Conservation (phyloP, 2,797 vertebrate genomes). For the Aphelocoma californica region DNA sequence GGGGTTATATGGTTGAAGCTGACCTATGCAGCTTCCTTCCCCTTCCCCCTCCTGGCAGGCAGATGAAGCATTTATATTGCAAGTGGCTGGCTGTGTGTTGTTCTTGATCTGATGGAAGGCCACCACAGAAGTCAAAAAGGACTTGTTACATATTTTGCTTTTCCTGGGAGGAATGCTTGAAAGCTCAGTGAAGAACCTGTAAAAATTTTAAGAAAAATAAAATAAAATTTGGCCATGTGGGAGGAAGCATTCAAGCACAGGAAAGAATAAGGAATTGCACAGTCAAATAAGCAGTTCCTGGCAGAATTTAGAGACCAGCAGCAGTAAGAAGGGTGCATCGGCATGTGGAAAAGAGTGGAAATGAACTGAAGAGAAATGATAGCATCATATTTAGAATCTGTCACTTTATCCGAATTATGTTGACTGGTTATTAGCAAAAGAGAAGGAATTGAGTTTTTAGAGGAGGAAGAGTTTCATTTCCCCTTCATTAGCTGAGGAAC, state of each 20-base stretch:
- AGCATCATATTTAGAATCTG: not conserved
- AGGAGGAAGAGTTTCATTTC: slow-evolving; percentile 16
- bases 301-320: not conserved
- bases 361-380: not conserved
- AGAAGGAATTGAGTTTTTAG: not conserved
- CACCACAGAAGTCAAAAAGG: not conserved
- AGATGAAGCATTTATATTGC: not conserved
- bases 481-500: slow-evolving; percentile 20
- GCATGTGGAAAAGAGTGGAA: not conserved
- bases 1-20: slow-evolving; percentile 15
- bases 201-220: not conserved
- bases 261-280: not conserved
- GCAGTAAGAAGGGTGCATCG: not conserved
- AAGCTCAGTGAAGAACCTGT: not conserved
- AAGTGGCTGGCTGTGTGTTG: not conserved
- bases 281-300: slow-evolving; percentile 8
- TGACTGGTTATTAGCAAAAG: slow-evolving; percentile 21
- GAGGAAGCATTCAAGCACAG: slow-evolving; percentile 2
- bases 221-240: not conserved
- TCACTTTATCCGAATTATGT: not conserved
- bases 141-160: not conserved
- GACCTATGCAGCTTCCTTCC: slow-evolving; percentile 18
- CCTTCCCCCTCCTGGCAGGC: not conserved
- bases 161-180: not conserved
- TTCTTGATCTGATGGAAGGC: not conserved